Evolutionary conservation across 2,797 vertebrate genomes (phyloP), one percentile per base, ranked within the genome.

Genomic region (Triplophysa bombifrons): DNA sequence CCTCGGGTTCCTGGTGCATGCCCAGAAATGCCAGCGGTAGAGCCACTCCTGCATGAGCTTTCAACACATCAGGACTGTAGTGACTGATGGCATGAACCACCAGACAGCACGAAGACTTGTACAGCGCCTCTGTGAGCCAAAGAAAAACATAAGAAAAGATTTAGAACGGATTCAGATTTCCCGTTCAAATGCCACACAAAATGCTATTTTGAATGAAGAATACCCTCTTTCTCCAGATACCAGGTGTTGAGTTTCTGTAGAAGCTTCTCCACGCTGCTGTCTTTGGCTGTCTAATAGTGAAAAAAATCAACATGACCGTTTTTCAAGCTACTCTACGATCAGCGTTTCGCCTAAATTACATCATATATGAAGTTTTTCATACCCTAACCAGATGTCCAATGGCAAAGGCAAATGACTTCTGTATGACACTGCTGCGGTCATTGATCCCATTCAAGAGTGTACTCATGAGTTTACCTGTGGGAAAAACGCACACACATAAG

Each of bases 151-250:
- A 71, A 13, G 2, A 14, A 13, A 4, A 20, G 1, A 55, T 10
- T 41, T 41, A 11, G 9, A 58, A 51, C 1, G 0, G 19, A 70
- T 20, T 22, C 14, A 30, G 3, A 22, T 56, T 56, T 56, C 8
- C 55, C 1, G 56, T n/a, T 38, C 7, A 38, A 38, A 56, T 56
- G 7, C 2, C 19, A 69, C 22, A 30, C 46, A 51, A 51, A 27
- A 50, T 22, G 1, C 16, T 3, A 25, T 70, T 53, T 70, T 19
- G 5, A 53, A 55, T 20, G 9, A n/a, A n/a, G 41, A 8, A 82
- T 86, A 97, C 98, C 97, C 87, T 99, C 98, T 90, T 98, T 99
- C 82, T 99, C 97, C 90, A 99, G 93, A 83, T 99, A 99, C 97
- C 97, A 99, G 74, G 84, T 87, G 87, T 84, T 94, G 74, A 99